Evolutionary conservation across 2,113 vertebrate genomes (phyloP), one percentile per base, ranked within the genome.

Genomic region (Ivindomyrus marchei): DNA sequence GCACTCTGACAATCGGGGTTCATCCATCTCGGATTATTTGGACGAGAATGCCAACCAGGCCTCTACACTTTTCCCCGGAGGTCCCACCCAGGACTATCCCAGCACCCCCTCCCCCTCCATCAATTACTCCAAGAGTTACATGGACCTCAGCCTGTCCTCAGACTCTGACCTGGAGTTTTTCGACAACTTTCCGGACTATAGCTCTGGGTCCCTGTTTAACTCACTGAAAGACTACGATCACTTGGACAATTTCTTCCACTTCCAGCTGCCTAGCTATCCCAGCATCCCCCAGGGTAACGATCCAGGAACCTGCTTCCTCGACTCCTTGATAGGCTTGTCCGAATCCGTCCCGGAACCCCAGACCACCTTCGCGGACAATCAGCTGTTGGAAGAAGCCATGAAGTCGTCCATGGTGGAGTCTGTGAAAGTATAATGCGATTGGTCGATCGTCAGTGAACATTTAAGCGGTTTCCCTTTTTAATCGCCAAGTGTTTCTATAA

Each of bases 1-100:
- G 49, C 89, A 91, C 88, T 56, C 89, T 24, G 93, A 96, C 0
- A 90, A 93, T 84, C 94, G 92, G 88, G 92, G 94, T 88, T 92
- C 95, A 1, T 93, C 95, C 42, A 91, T 96, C 36, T 93, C 96
- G 0, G 96, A 96, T 89, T 96, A 96, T 92, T 94, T 98, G 15
- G 97, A 98, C 0, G 97, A 98, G 89, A 98, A 98, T 0, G 97
- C 97, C 89, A 99, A 98, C 93, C 96, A 97, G 91, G 95, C 96
- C 0, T 92, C 94, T 0, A 93, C 95, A 42, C 92, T 96, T 83
- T 95, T 97, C 84, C 92, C 96, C 0, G 94, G 94, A 5, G 94
- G 94, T 7, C 90, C 91, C 83, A 90, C 94, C 0, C 94, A 93
- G n/a, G 95, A 91, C 24, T 90, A 94, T 50, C 94, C 96, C 17